Conservation (phyloP, 2,113 vertebrate genomes). For the Phoxinus phoxinus region DNA sequence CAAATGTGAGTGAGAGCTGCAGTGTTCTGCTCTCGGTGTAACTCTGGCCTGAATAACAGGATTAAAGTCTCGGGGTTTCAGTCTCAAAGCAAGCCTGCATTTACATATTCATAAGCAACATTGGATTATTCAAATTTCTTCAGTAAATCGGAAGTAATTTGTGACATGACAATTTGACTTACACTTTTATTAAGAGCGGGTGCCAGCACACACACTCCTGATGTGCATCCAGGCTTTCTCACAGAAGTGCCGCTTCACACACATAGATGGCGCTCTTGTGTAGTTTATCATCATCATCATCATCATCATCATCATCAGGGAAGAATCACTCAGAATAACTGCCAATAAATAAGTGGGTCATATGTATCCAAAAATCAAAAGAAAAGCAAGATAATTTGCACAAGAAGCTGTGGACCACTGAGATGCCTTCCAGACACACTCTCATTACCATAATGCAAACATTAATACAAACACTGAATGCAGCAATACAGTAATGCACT, state of each 20-base stretch:
- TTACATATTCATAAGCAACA: conserved; percentile 53
- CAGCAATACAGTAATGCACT: too few relatives aligned
- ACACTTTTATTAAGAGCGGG: conserved; percentile 4
- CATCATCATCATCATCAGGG: background rate
- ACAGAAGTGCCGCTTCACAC: background rate
- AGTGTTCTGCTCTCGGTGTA: conserved; percentile 36
- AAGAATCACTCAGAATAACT: background rate
- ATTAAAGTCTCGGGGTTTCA: too few relatives aligned
- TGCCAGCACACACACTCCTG: too few relatives aligned
- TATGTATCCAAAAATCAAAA: background rate
- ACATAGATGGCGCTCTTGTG: conserved; percentile 32
- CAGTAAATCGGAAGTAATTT: conserved; percentile 24
- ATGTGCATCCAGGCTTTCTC: background rate
- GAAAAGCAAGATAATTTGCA: background rate
- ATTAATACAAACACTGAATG: too few relatives aligned
- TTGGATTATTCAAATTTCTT: conserved; percentile 40
- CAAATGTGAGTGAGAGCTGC: conserved; percentile 31
- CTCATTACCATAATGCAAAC: background rate
- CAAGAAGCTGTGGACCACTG: background rate
- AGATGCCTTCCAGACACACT: background rate
- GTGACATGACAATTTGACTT: conserved; percentile 18
- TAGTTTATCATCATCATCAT: background rate
- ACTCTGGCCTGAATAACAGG: conserved; percentile 40
- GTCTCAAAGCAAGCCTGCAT: conserved; percentile 38
- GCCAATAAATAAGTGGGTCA: background rate